Evolutionary conservation across 1,140 invertebrate species (phyloP), one percentile per base, ranked within the genome.

Genomic region (Luehdorfia chinensis): DNA sequence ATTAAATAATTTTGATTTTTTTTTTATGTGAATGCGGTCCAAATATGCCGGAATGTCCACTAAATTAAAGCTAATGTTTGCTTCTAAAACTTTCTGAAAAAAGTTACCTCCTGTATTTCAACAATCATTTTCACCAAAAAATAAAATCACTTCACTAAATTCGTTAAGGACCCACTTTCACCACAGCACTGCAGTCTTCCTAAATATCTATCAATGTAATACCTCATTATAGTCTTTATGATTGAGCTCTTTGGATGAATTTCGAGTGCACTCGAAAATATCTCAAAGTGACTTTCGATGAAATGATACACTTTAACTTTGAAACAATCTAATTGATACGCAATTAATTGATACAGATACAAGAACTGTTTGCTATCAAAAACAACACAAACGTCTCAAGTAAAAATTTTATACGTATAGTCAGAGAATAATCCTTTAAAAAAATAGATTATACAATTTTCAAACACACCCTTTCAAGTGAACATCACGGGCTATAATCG

Each of bases 71-170:
- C 34, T 27, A 43, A 43, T 43, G 14, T 18, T 43, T 43, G 39
- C 39, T 27, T 28, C 48, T 46, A 19, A 34, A 28, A 47, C 36
- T 49, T 19, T 31, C 32, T 36, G 34, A 21, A 57, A n/a, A n/a
- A 55, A 66, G 65, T 60, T 79, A 84, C 77, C 80, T 81, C 77
- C 62, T 81, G 75, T 62, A 84, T 84, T 70, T 84, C 80, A 67
- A 84, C 80, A 74, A 84, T 81, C 80, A 84, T 84, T 63, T 75
- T 68, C 58, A 53, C 55, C 60, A 27, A 30, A 43, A 43, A 43
- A 44, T 45, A 55, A 65, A 59, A 61, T 63, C 62, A 61, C 72
- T 59, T 62, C 58, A 61, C 56, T 47, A 57, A 43, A 43, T 43
- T 43, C 39, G 39, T 43, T 30, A 43, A 43, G 39, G 39, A 43